A percentile compares a stretch with the other conserved stretches of the same genome.
These are phyloP conservation scores for Lepidocyrtoides sp. DNA, from an alignment of 2,888 invertebrate species.

Conservation along the genomic window DNA sequence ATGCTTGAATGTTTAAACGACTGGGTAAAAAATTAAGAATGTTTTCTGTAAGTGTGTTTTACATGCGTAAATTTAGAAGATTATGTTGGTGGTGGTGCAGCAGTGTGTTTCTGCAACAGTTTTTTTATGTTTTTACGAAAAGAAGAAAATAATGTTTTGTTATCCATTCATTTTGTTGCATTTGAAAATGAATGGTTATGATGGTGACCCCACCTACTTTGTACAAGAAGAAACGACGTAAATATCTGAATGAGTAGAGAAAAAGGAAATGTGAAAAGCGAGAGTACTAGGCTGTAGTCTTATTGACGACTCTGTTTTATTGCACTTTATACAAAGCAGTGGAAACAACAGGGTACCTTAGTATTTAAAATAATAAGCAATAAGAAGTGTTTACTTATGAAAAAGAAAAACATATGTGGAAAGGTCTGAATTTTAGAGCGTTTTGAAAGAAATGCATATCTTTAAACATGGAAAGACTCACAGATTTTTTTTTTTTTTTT, in stretches of 20 bases:
- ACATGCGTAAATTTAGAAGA: not conserved
- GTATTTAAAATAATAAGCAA: not conserved
- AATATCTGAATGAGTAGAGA: constrained; percentile 50
- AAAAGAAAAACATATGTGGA: not conserved
- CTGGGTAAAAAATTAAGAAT: not conserved
- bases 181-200: constrained; percentile 31
- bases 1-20: not conserved
- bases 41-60: not conserved
- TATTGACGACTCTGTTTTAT: not conserved
- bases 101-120: constrained; percentile 82
- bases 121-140: constrained; percentile 77
- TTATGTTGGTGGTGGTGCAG: not conserved
- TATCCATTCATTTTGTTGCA: constrained; percentile 42
- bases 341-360: not conserved
- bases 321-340: not conserved
- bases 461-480: no score
- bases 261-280: constrained; percentile 29
- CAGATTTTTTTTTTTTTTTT: no score
- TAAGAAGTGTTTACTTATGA: not conserved
- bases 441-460: not conserved
- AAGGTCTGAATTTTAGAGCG: not conserved
- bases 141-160: constrained; percentile 36
- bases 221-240: constrained; percentile 16
- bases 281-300: not conserved
- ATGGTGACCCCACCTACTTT: constrained; percentile 64